phyloP scores from a whole-genome alignment of 2,113 vertebrate genomes.

The Xyrauchen texanus region DNA sequence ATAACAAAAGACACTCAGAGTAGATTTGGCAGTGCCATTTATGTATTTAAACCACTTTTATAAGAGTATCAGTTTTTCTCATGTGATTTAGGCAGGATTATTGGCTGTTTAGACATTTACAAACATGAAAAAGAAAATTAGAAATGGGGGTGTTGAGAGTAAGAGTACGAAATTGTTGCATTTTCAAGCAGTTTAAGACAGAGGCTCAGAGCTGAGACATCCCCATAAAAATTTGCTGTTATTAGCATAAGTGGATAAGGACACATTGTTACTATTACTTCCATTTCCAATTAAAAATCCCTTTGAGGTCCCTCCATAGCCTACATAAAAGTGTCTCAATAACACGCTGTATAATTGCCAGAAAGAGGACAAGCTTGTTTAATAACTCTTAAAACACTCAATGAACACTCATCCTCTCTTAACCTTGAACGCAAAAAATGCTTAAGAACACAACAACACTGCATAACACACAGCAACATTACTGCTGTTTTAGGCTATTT shows the following conservation, averaged over 20 bases:
- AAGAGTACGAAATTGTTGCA: too few species aligned
- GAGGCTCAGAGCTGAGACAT: neutral
- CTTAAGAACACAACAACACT: conserved; percentile 5
- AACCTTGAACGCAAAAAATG: conserved; percentile 1
- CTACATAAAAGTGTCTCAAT: conserved; percentile 1
- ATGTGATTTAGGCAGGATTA: conserved; percentile 36
- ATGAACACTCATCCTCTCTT: neutral
- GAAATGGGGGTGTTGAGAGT: too few species aligned
- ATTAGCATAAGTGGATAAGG: neutral
- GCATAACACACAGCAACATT: neutral
- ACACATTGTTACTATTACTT: neutral
- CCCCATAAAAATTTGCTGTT: neutral
- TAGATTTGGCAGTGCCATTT: neutral
- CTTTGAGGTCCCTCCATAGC: neutral
- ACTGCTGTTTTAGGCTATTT: neutral
- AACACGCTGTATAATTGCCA: conserved; percentile 9
- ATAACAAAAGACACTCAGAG: neutral
- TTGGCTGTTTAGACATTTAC: conserved; percentile 40
- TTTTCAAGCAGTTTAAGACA: neutral
- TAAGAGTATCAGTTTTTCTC: neutral
- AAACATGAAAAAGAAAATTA: conserved; percentile 19
- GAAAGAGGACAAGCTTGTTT: neutral
- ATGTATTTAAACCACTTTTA: neutral
- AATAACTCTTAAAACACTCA: neutral
- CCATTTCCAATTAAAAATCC: conserved; percentile 12